Evolutionary conservation across 2,888 invertebrate genomes (phyloP), one percentile per base, ranked within the genome.

Genomic region (Drosophila melanosoma): DNA sequence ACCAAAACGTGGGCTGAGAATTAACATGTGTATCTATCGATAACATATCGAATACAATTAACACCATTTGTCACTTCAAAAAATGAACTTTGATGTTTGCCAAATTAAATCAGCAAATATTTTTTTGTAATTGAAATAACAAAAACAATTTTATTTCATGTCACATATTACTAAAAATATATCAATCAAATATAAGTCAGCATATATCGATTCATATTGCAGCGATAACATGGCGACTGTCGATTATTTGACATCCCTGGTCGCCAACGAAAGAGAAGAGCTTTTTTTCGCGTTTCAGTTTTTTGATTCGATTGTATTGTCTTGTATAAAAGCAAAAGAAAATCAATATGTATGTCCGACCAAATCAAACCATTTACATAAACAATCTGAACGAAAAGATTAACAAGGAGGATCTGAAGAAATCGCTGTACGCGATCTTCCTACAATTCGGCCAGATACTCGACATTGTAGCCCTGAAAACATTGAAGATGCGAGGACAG

Each of bases 321-420:
- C 12, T 53, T 48, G 10, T 8, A 38, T 51, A 20, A 26, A 38
- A 23, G 10, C 10, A 32, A 62, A 64, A 38, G 23, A 73, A 65
- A 59, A 29, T 4, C 23, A 77, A 29, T 1, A 29, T 98, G 97
- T 98, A 99, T 94, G 97, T 98, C 81, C 95, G 98, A 68, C 99
- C 99, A 11, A 99, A 99, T 93, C 98, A 99, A 93, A 99, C 99
- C 0, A 98, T 99, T 90, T 99, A 99, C 93, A 99, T 99, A 83
- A 99, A 99, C 93, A 99, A 99, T 94, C 94, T 99, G 20, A 99
- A 99, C 94, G 99, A 99, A 92, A 99, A 99, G 93, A 96, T 99
- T 15, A 99, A 99, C 93, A 99, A 99, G 93, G 99, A 99, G 84
- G 99, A 99, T 91, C 93, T 99, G 58, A 99, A 99, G 92, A 99